Base-by-base conservation (phyloP, 2,888 invertebrate genomes). In the Priocnemis perturbator region DNA sequence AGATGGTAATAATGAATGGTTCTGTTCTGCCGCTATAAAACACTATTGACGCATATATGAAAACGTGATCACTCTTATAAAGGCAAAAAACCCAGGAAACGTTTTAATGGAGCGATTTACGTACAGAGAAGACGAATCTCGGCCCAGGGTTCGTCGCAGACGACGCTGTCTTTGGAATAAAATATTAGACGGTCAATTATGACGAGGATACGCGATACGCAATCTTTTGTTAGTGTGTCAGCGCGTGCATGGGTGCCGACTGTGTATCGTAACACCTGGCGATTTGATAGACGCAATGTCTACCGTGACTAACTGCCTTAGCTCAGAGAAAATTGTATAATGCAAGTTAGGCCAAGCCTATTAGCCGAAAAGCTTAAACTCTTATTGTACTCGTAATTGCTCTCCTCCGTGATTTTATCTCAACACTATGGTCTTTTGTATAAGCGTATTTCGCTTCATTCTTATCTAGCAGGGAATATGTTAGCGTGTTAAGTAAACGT, bases 151-250 rank as follows among this genome's bases (percentile, higher is more conserved):
- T 17, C 20, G 20, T 17, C 17, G 20, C 20, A 19, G 50, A 50
- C 20, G 50, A 50, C 20, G 20, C 50, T 50, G 50, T 50, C 20
- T 50, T 50, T 50, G 20, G 14, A 50, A 50, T 20, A 19, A 37
- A 19, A 50, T 50, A 50, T 50, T 50, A 50, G 37, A 56, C 20
- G n/a, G 30, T 61, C 37, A 37, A 37, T 20, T 48, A 26, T n/a
- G 4, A 17, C 45, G 47, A 14, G 52, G 52, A 55, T 63, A 45
- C 62, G 56, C 17, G 9, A 20, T 57, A n/a, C 50, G 20, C 20
- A 50, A 50, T 20, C 50, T 50, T 48, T 50, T 50, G 19, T 20
- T 15, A 20, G 17, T 19, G 50, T 20, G 17, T n/a, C 7, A 5
- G 50, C 20, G 50, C 50, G n/a, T 9, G 5, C 50, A 50, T 7